Evolutionary conservation across 2,888 invertebrate species (phyloP).

Genomic region (Tenthredo mesomela): DNA sequence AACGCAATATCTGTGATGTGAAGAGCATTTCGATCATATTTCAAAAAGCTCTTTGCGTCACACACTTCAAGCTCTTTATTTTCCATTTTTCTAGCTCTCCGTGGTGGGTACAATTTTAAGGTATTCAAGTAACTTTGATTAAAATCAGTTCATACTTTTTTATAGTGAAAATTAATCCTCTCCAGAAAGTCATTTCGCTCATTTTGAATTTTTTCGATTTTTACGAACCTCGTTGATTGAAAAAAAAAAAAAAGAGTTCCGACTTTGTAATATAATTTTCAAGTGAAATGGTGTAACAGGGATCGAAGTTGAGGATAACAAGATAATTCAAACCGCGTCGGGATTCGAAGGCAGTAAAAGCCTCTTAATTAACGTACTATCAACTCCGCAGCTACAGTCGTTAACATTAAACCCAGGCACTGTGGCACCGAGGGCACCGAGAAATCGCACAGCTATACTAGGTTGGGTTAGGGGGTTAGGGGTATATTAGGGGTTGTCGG

Average conservation of each 20-base stretch:
- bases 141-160: no score
- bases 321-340: conserved; percentile 55
- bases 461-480: background rate
- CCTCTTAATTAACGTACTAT: conserved; percentile 55
- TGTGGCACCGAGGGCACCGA: conserved; percentile 34
- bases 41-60: no score
- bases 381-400: conserved; percentile 55
- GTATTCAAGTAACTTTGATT: no score
- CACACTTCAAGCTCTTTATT: no score
- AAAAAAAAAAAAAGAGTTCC: background rate
- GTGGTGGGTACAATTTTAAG: no score
- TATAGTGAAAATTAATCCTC: no score
- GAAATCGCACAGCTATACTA: conserved; percentile 5
- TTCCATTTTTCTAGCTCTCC: no score
- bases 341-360: conserved; percentile 54
- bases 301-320: conserved; percentile 46
- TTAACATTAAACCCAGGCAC: conserved; percentile 53
- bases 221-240: background rate
- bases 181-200: background rate
- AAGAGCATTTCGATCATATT: no score
- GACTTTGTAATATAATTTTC: background rate
- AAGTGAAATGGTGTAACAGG: background rate
- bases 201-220: background rate
- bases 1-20: no score
- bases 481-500: conserved; percentile 46